Evolutionary conservation across 2,113 vertebrate genomes (phyloP), one percentile per base, ranked within the genome.

Genomic region (Odontophorus gujanensis): DNA sequence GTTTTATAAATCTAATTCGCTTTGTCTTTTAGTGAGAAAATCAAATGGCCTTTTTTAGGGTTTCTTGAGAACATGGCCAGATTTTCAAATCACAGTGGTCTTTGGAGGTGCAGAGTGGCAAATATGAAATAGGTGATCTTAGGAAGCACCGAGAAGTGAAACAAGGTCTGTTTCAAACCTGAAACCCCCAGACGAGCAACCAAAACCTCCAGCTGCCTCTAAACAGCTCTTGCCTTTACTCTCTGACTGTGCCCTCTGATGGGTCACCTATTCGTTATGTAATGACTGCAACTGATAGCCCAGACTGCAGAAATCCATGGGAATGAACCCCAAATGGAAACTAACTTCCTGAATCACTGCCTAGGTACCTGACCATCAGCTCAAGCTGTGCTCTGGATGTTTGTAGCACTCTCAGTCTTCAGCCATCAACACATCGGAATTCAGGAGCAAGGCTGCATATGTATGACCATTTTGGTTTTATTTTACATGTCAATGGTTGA

Each of bases 11-110:
- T 90, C 4, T 2, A 86, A 81, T 90, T 55, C 40, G 4, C 75
- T 95, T 94, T 58, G 76, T 91, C 75, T 90, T 89, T 73, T 20
- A n/a, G 28, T 13, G 69, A 79, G 81, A 30, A 24, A 74, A 74
- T 77, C 24, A 65, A 92, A 59, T 65, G 82, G 57, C 24, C 72
- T 30, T 30, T 28, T 40, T 73, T 43, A 47, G 68, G 68, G 25
- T 20, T 59, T 42, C 63, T 53, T 48, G 88, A 71, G 66, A 68
- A 62, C 36, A 4, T 0, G 77, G 48, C 36, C 71, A 69, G 34
- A 1, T 30, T 32, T n/a, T n/a, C 74, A 73, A 8, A 20, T 32
- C 63, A 0, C 38, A 0, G 51, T 14, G 71, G 53, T 25, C n/a
- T 82, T 21, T 1, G 59, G 62, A 63, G 40, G 6, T 14, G 2